Evolutionary conservation across 2,888 invertebrate species (phyloP).

Genomic region (Lordiphosa andalusiaca): DNA sequence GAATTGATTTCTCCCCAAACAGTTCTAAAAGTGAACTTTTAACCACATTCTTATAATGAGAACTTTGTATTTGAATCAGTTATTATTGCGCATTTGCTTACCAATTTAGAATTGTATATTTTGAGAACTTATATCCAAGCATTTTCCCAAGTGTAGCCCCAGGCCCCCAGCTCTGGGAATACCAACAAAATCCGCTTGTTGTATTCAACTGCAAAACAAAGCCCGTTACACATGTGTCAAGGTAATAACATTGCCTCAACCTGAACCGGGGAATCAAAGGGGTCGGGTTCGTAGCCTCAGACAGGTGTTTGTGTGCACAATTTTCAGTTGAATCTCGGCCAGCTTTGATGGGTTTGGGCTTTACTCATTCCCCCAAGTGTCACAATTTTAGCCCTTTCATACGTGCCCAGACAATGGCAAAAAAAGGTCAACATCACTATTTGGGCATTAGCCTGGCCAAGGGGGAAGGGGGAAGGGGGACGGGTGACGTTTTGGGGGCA

Average conservation of each 20-base stretch:
- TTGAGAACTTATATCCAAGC: no score
- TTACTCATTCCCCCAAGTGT: slow-evolving; percentile 46
- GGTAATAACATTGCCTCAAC: slow-evolving; percentile 62
- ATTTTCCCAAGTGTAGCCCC: background rate
- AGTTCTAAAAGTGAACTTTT: no score
- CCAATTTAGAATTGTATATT: no score
- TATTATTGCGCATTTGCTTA: no score
- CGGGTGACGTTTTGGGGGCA: slow-evolving; percentile 15
- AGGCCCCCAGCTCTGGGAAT: slow-evolving; percentile 2
- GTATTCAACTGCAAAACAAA: slow-evolving; percentile 56
- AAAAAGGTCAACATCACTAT: slow-evolving; percentile 63
- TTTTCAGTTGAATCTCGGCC: slow-evolving; percentile 64
- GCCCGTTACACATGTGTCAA: slow-evolving; percentile 71
- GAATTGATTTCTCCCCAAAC: no score
- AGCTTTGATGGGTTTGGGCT: slow-evolving; percentile 41
- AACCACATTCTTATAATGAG: no score
- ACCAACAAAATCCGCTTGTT: slow-evolving; percentile 48
- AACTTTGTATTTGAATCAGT: no score
- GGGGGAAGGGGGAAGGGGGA: slow-evolving; percentile 6
- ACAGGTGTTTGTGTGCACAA: slow-evolving; percentile 27
- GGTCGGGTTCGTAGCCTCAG: background rate
- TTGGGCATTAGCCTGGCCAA: slow-evolving; percentile 35
- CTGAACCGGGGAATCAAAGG: slow-evolving; percentile 20
- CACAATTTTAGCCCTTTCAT: slow-evolving; percentile 64
- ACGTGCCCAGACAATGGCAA: slow-evolving; percentile 67